Base-by-base conservation (phyloP, 2,888 invertebrate species). In the Chymomyza fuscimana region DNA sequence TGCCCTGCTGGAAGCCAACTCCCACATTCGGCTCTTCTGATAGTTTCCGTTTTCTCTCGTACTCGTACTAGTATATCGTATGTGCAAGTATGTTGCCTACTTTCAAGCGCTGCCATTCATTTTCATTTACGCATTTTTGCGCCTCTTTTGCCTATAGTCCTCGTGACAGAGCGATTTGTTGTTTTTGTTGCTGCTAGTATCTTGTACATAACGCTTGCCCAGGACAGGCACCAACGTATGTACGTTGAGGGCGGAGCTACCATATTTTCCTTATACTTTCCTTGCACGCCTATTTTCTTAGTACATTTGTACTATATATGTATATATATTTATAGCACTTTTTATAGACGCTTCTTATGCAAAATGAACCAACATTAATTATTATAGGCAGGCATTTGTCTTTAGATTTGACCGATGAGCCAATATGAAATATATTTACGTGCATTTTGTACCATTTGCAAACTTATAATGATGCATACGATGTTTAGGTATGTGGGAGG, bases 81-180 rank as follows among this genome's bases (percentile, higher is more conserved):
- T 16, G 19, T 54, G 54, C 64, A 32, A 65, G 58, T n/a, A 72
- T 69, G 75, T 74, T 82, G 82, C 86, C 86, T 84, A 84, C 82
- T 84, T 86, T 86, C 80, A 78, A 82, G 84, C 84, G 79, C 67
- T 73, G 79, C 80, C 81, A 83, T 84, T 82, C 84, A 84, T 84
- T 86, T 79, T 77, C 86, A 85, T 82, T 84, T 82, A 73, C 82
- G 71, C 74, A 72, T 73, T 69, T 71, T 71, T 74, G 65, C 72
- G 78, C 78, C 78, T 76, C 70, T 72, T 74, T 70, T 72, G 72
- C 67, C 77, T 69, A 72, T 77, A 54, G 56, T 69, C 56, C 66
- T 59, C 29, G 63, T 70, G 22, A 52, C 46, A 54, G 29, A 32
- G 62, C 22, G 16, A 50, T 69, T 67, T 62, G 62, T 70, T n/a